Conservation (phyloP, 2,888 invertebrate genomes). For the Rutpela maculata region DNA sequence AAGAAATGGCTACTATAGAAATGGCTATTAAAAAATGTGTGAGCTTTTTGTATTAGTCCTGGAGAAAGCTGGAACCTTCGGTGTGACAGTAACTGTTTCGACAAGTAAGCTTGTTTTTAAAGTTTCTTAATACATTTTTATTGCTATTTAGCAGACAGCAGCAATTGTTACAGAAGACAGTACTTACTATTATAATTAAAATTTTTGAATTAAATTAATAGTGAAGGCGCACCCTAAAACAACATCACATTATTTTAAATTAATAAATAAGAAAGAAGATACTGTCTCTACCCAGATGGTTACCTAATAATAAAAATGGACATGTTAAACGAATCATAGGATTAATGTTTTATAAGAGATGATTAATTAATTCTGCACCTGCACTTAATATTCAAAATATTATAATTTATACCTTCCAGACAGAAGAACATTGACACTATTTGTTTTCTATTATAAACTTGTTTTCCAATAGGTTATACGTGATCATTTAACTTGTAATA, state of each 20-base stretch:
- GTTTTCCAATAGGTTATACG: neutral
- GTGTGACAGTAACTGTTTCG: too few species aligned
- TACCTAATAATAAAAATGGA: neutral
- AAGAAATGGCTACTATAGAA: too few species aligned
- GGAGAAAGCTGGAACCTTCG: too few species aligned
- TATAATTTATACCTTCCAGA: neutral
- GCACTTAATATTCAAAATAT: neutral
- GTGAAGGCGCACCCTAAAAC: neutral
- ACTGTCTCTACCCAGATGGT: neutral
- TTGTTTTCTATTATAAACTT: neutral
- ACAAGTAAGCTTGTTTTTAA: too few species aligned
- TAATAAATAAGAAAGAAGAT: neutral
- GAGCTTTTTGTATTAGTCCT: too few species aligned
- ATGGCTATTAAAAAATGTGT: too few species aligned
- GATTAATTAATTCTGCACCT: neutral
- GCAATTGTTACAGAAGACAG: too few species aligned
- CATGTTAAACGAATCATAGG: neutral
- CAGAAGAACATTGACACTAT: neutral
- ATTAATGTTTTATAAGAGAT: neutral
- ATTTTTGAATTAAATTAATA: too few species aligned
- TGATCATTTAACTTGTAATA: neutral
- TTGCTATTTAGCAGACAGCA: too few species aligned
- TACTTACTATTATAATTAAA: too few species aligned
- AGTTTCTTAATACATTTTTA: too few species aligned
- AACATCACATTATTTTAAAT: neutral